Conservation (phyloP, 2,888 invertebrate species). For the Odontocolon sp. region DNA sequence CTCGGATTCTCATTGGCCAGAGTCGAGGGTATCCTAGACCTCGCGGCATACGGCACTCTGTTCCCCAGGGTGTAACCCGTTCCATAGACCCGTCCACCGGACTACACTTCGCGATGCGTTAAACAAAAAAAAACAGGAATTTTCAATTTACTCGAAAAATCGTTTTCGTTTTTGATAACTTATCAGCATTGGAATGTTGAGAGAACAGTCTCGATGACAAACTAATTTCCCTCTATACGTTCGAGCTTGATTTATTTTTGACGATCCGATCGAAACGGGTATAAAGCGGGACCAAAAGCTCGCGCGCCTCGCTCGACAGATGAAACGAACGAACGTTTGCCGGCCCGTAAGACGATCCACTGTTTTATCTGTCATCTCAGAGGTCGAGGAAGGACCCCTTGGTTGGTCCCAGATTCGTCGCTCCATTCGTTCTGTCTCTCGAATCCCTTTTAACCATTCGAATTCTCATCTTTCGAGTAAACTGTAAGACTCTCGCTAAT, state of each 20-base stretch:
- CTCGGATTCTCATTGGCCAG: constrained; percentile 52
- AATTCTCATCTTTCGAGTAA: neutral
- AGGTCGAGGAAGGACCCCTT: constrained; percentile 64
- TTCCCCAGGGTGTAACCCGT: constrained; percentile 38
- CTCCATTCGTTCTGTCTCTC: constrained; percentile 11
- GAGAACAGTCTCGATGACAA: too few relatives aligned
- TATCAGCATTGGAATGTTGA: too few relatives aligned
- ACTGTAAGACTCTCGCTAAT: neutral
- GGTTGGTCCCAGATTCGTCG: constrained; percentile 52
- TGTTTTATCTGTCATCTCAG: constrained; percentile 71
- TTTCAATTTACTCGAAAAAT: too few relatives aligned
- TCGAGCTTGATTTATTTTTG: too few relatives aligned
- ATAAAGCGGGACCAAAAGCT: constrained; percentile 65
- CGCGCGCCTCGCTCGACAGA: constrained; percentile 68
- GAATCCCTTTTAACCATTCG: neutral
- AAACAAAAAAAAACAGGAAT: too few relatives aligned
- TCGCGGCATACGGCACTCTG: constrained; percentile 9
- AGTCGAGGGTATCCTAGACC: constrained; percentile 50
- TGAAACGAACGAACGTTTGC: constrained; percentile 73
- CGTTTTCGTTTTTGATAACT: too few relatives aligned
- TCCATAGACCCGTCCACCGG: neutral
- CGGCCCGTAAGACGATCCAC: constrained; percentile 71
- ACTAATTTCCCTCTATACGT: too few relatives aligned
- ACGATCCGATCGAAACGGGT: too few relatives aligned
- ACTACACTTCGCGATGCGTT: too few relatives aligned